Evolutionary conservation across 2,888 invertebrate genomes (phyloP).

Genomic region (Sarcophaga variegata): DNA sequence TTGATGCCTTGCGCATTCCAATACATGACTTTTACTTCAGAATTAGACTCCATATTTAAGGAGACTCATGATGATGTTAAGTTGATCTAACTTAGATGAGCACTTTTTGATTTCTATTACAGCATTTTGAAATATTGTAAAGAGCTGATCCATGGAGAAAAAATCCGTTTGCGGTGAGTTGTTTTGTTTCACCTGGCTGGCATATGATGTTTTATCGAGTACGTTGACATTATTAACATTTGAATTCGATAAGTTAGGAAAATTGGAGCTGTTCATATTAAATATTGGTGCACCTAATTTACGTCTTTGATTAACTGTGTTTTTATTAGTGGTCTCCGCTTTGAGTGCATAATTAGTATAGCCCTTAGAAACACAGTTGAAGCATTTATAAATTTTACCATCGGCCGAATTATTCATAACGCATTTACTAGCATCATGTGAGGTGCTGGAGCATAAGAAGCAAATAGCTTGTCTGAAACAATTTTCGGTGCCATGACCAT

Average conservation of each 20-base stretch:
- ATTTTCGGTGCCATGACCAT: constrained; percentile 15
- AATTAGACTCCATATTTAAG: constrained; percentile 14
- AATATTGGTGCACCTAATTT: background rate
- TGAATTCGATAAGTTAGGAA: constrained; percentile 1
- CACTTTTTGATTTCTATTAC: background rate
- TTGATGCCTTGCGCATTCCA: constrained; percentile 33
- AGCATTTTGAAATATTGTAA: constrained; percentile 17
- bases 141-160: constrained; percentile 9
- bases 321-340: background rate
- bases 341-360: too few relatives aligned
- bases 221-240: background rate
- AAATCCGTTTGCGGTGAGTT: background rate
- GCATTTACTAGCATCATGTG: background rate
- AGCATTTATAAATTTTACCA: constrained; percentile 14
- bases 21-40: constrained; percentile 2
- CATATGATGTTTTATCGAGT: background rate
- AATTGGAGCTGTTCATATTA: background rate
- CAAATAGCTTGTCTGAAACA: background rate
- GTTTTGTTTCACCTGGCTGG: background rate
- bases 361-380: constrained; percentile 14
- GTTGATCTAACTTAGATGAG: constrained; percentile 1
- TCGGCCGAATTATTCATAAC: background rate
- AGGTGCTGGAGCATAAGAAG: background rate
- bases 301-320: background rate
- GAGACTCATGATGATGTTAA: background rate